Base-by-base conservation (phyloP, 2,888 invertebrate genomes). In the Pristionchus entomophagus region DNA sequence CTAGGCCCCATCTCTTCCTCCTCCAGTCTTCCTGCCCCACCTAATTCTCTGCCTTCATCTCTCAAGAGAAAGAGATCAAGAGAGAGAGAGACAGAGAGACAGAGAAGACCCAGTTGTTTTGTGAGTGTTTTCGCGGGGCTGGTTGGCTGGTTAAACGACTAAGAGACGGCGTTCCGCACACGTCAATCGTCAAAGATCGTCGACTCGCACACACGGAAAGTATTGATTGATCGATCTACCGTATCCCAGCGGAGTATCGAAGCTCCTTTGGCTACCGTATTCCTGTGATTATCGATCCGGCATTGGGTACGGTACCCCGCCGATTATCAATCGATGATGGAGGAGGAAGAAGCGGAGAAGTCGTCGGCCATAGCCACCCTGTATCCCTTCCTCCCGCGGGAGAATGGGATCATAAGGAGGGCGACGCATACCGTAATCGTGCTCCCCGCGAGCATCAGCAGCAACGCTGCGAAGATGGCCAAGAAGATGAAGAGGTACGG, bases 371-470 rank as follows among this genome's bases (percentile, higher is more conserved):
- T 12, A 6, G 56, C 81, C 4, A 19, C 56, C 19, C 56, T 81
- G 6, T 81, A 56, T 35, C 51, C 78, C 26, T 78, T 78, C 51
- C 49, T 32, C 14, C 78, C 78, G 26, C 26, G 51, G 5, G 49
- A 78, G 78, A 78, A 78, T n/a, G 78, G 81, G 4, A 53, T 81
- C 19, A 56, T 81, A 0, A 35, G 81, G 41, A 53, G 81, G n/a
- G 81, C 81, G 35, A 81, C 81, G 35, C 81, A 81, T 26, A 81
- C 81, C 3, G 81, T 81, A 5, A 81, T 81, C 4, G 56, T 81
- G 22, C 53, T 81, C 2, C 81, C 81, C 2, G 29, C 80, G 32
- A 32, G 51, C 14, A 29, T 51, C 41, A 81, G 38, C 56, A 38
- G n/a, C 26, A 81, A 51, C 22, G 81, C 81, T 1, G 78, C 49